Base-by-base conservation (phyloP, 2,797 vertebrate species). In the Craterocephalus amniculus region DNA sequence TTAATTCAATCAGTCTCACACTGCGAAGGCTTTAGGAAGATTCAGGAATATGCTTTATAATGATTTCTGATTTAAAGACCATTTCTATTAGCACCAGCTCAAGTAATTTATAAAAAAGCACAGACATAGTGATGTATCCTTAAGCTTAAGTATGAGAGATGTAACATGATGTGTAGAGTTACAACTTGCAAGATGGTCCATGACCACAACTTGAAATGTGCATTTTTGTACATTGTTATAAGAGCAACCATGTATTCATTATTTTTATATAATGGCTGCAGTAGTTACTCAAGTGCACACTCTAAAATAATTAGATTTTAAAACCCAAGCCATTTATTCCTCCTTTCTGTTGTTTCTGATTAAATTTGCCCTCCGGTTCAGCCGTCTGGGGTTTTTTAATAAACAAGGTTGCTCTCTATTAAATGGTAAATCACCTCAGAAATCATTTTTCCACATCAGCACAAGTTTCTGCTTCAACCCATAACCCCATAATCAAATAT, bases 231-330 rank as follows among this genome's bases (percentile, higher is more conserved):
- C 45, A 70, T 70, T 60, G 62, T 51, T 43, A 14, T 43, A 43
- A 67, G 40, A 72, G 60, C 54, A 11, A 4, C 16, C 54, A 34
- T 36, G 7, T 43, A 43, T 43, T 18, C 16, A 43, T 12, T 36
- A 31, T 36, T 36, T 45, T 52, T 10, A 32, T 49, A 82, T 79
- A 79, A 80, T 72, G 80, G 80, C 63, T 69, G 68, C 32, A 70
- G 72, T 49, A 49, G 58, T 34, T 61, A 35, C 67, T 74, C 52
- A 80, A 80, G 55, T 58, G 74, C 60, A 67, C 68, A 54, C 76
- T 67, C 55, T 79, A 66, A 70, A 54, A 76, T 88, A 87, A 89
- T 83, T 55, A 29, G 35, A 84, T 87, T 81, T 84, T 26, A 82
- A 84, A 72, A 67, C 65, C 74, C 74, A 18, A 69, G 52, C 63